Conservation (phyloP, 2,113 vertebrate species). For the Phalacrocorax carbo region DNA sequence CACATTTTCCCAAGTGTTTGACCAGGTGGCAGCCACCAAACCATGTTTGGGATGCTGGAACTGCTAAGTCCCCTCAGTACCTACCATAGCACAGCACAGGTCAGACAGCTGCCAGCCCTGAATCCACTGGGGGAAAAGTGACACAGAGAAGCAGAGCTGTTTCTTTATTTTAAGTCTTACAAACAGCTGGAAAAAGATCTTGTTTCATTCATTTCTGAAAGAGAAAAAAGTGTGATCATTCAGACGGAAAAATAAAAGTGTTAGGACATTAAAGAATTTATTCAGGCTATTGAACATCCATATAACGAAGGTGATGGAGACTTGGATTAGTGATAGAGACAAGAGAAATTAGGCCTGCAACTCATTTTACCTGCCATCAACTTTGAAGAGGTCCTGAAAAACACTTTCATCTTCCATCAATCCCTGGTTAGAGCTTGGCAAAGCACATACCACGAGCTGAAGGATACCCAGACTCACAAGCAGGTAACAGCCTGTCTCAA, state of each 20-base stretch:
- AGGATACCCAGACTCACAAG: neutral
- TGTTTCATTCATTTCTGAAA: neutral
- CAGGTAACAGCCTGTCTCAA: neutral
- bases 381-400: neutral
- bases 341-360: neutral
- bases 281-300: neutral
- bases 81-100: neutral
- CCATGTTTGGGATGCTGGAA: neutral
- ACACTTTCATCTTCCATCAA: neutral
- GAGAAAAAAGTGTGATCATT: neutral
- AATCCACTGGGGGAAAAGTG: neutral
- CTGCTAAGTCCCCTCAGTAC: neutral
- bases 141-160: neutral
- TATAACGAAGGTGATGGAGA: neutral
- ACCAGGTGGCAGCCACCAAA: neutral
- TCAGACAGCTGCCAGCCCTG: neutral
- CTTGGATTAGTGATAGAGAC: neutral
- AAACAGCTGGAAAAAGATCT: neutral
- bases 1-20: neutral
- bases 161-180: neutral
- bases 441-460: neutral
- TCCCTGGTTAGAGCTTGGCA: neutral
- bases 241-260: neutral
- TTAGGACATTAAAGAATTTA: neutral
- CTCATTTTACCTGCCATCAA: neutral